A percentile compares a stretch with the other conserved stretches of the same genome.
Conservation (phyloP, 2,113 vertebrate genomes). For the Hystrix cristata region DNA sequence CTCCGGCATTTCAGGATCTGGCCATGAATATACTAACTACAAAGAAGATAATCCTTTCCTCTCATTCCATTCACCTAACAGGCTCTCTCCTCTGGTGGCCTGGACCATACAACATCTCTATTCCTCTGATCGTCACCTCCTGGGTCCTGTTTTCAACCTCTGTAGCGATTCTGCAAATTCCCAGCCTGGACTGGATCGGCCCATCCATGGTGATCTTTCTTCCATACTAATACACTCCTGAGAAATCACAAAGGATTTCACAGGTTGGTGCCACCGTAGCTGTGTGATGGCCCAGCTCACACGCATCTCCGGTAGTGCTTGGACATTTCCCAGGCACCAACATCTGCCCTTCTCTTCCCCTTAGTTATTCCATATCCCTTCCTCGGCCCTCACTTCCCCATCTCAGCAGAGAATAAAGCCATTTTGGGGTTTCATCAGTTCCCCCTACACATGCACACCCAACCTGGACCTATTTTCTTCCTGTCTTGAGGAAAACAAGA, state of each 20-base stretch:
- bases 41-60: background rate
- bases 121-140: background rate
- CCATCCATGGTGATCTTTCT: background rate
- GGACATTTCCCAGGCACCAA: background rate
- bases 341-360: background rate
- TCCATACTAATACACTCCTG: too few relatives aligned
- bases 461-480: background rate
- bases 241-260: background rate
- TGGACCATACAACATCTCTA: accelerated
- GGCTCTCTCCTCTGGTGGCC: background rate
- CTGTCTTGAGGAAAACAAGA: background rate
- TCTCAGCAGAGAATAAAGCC: background rate
- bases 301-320: too few relatives aligned
- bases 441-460: background rate
- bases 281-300: background rate
- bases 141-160: background rate
- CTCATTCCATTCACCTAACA: too few relatives aligned
- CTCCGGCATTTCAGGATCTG: background rate
- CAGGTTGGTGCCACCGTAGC: background rate
- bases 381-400: background rate
- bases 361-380: background rate
- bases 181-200: too few relatives aligned
- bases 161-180: background rate
- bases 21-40: background rate
- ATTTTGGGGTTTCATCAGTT: background rate